Evolutionary conservation across 2,888 invertebrate genomes (phyloP).

Genomic region (Chloroclystis v-ata): DNA sequence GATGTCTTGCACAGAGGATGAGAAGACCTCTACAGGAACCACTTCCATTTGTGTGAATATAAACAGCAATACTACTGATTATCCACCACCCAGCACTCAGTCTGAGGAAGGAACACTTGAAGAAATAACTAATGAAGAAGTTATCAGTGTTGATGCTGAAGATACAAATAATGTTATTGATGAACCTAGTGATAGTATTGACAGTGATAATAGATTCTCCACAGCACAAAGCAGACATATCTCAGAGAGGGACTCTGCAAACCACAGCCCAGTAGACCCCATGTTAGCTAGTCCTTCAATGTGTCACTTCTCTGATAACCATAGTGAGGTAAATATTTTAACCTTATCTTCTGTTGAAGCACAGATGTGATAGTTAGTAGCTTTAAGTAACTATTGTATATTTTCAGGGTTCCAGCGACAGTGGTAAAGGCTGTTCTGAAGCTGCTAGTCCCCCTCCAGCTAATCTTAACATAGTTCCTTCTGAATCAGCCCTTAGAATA

Average conservation of each 20-base stretch:
- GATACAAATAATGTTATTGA: conserved; percentile 52
- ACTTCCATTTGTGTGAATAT: conserved; percentile 38
- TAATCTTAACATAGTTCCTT: conserved; percentile 71
- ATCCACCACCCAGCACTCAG: conserved; percentile 45
- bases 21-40: conserved; percentile 36
- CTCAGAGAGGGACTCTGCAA: conserved; percentile 83
- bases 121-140: conserved; percentile 39
- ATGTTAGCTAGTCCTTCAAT: conserved; percentile 83
- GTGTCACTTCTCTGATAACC: conserved; percentile 83
- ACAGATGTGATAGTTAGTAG: background rate
- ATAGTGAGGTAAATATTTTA: conserved; percentile 76
- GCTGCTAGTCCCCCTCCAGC: conserved; percentile 84
- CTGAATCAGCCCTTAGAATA: conserved; percentile 68
- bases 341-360: background rate
- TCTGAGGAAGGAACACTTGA: conserved; percentile 42
- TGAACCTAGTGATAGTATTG: conserved; percentile 56
- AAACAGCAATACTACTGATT: conserved; percentile 37
- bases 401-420: conserved; percentile 86
- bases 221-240: conserved; percentile 58
- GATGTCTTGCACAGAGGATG: conserved; percentile 39
- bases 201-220: conserved; percentile 57
- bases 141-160: conserved; percentile 45
- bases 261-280: conserved; percentile 86
- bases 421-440: conserved; percentile 88
- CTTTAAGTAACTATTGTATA: background rate